A percentile compares a stretch with the other conserved stretches of the same genome.
Evolutionary conservation across 64 coral and sea anemone genomes (phyloP).

Genomic region (Stichodactyla helianthus): DNA sequence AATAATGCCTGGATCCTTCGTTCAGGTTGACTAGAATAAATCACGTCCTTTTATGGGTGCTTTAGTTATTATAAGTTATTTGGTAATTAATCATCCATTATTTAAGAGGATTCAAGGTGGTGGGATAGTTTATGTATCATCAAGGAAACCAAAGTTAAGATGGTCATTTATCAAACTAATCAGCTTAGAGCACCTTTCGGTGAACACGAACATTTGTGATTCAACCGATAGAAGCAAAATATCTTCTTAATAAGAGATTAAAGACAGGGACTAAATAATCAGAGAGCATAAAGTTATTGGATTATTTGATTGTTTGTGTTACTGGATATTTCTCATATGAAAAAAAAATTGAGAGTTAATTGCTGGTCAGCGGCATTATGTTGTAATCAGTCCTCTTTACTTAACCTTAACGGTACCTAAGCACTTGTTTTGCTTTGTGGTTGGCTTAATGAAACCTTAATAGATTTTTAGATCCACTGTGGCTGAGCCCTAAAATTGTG

Average conservation of each 20-base stretch:
- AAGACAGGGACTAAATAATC: background rate
- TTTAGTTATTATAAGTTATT: background rate
- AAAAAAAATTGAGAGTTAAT: no score
- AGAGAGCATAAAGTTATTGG: no score
- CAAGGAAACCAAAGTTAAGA: background rate
- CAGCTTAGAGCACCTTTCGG: background rate
- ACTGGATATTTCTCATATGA: no score
- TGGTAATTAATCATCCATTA: background rate
- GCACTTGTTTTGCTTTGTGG: no score
- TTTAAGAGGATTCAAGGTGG: background rate
- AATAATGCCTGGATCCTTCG: background rate
- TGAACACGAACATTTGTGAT: background rate
- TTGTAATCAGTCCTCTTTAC: no score
- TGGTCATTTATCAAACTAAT: background rate
- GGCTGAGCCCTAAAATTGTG: no score
- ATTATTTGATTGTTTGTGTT: no score
- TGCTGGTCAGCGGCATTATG: no score
- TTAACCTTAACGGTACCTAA: no score
- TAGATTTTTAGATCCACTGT: no score
- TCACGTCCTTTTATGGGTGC: background rate
- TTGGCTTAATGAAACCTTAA: no score
- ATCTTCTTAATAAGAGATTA: constrained; percentile 2
- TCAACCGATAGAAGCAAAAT: background rate
- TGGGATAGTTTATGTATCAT: background rate
- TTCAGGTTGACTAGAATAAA: background rate